A percentile compares a stretch with the other conserved stretches of the same genome.
Evolutionary conservation across 2,888 invertebrate species (phyloP).

Genomic region (Entomobrya proxima): DNA sequence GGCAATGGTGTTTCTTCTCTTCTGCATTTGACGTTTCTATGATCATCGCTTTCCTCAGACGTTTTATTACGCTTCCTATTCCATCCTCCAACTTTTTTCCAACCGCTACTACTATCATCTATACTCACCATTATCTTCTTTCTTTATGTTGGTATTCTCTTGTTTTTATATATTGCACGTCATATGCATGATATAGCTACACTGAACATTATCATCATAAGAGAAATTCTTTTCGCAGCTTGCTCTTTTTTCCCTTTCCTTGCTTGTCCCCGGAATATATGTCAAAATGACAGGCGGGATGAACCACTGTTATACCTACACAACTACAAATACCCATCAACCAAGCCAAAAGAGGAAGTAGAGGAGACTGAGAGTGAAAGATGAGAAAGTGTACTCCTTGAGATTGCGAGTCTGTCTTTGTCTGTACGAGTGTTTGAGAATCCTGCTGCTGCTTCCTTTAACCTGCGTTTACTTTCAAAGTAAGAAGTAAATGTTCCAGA

Average conservation of each 20-base stretch:
- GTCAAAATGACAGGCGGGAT: conserved; percentile 63
- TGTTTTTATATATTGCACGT: not conserved
- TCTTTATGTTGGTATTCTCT: not conserved
- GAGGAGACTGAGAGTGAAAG: conserved; percentile 45
- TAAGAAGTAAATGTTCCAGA: conserved; percentile 40
- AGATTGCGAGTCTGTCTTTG: not conserved
- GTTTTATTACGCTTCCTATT: conserved; percentile 45
- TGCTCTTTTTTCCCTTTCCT: not conserved
- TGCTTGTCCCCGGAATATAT: conserved; percentile 50
- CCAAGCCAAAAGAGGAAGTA: not conserved
- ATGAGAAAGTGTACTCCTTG: conserved; percentile 36
- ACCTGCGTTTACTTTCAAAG: not conserved
- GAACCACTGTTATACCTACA: conserved; percentile 42
- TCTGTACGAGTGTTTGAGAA: not conserved
- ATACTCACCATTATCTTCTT: not conserved
- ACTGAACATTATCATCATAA: not conserved
- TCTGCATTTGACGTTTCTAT: conserved; percentile 58
- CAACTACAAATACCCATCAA: conserved; percentile 24
- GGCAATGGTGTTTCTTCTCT: not conserved
- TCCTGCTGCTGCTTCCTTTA: not conserved
- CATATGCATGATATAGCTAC: not conserved
- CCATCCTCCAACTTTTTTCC: conserved; percentile 1
- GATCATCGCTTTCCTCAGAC: conserved; percentile 40
- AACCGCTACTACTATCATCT: not conserved
- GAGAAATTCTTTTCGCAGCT: not conserved